Percentiles rank a stretch among this genome's conserved stretches.
Evolutionary conservation across 2,113 vertebrate species (phyloP).

Genomic region (Colossoma macropomum): DNA sequence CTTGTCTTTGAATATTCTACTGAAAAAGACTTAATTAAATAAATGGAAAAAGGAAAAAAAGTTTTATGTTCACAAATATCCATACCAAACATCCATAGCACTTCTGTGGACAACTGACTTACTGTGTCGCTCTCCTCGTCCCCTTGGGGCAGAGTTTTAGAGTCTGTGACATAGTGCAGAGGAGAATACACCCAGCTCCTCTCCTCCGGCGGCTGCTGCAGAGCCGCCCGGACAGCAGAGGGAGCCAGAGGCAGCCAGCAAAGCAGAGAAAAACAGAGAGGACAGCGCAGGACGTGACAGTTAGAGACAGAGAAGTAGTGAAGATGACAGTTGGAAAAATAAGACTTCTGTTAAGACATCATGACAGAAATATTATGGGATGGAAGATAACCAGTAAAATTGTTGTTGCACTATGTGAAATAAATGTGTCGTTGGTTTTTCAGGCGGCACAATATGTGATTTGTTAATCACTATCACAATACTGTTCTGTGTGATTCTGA

Average conservation of each 20-base stretch:
- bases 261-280: slow-evolving; percentile 72
- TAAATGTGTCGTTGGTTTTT: too few species aligned
- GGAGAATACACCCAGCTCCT: slow-evolving; percentile 99
- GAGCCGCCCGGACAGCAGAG: slow-evolving; percentile 82
- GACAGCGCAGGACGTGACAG: slow-evolving; percentile 72
- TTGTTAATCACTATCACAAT: too few species aligned
- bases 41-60: not conserved
- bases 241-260: slow-evolving; percentile 71
- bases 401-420: too few species aligned
- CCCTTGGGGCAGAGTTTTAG: slow-evolving; percentile 87
- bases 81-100: not conserved
- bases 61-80: slow-evolving; percentile 10
- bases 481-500: too few species aligned
- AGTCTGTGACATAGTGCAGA: slow-evolving; percentile 93
- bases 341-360: too few species aligned
- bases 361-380: slow-evolving; percentile 3
- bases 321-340: slow-evolving; percentile 46
- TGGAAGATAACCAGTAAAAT: not conserved
- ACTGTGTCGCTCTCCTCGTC: slow-evolving; percentile 95
- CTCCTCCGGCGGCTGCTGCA: slow-evolving; percentile 93
- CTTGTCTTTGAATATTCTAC: not conserved
- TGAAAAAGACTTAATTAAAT: not conserved
- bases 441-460: too few species aligned
- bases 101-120: slow-evolving; percentile 77
- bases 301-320: slow-evolving; percentile 74